phyloP scores from a whole-genome alignment of 1,140 invertebrate species.

The Megathymus violae region DNA sequence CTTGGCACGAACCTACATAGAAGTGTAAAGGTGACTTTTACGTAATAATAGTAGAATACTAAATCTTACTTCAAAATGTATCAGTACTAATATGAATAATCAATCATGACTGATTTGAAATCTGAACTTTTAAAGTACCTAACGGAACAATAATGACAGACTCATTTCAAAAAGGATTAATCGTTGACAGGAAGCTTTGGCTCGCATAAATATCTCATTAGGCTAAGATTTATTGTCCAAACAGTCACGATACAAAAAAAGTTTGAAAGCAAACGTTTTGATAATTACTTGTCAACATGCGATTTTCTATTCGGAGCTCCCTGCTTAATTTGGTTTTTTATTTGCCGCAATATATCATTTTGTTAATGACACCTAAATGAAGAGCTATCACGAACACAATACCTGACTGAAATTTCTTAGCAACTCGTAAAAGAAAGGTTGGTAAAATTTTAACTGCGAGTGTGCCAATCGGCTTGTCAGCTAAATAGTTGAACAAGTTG shows the following conservation, averaged over 20 bases:
- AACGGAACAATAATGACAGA: constrained; percentile 12
- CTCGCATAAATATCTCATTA: constrained; percentile 82
- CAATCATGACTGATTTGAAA: constrained; percentile 20
- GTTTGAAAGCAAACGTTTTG: constrained; percentile 65
- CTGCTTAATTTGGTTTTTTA: constrained; percentile 76
- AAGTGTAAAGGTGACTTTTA: no score
- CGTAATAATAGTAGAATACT: no score
- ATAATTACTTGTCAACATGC: constrained; percentile 82
- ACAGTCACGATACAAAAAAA: constrained; percentile 78
- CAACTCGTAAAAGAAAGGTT: constrained; percentile 45
- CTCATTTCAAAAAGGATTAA: constrained; percentile 65
- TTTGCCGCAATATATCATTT: constrained; percentile 77
- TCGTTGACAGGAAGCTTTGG: constrained; percentile 63
- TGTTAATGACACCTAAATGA: constrained; percentile 76
- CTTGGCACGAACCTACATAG: no score
- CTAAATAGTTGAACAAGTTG: neutral
- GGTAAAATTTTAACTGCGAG: constrained; percentile 45
- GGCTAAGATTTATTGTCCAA: constrained; percentile 74
- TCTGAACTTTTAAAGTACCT: constrained; percentile 16
- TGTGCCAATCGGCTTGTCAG: constrained; percentile 30
- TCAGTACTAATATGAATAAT: constrained; percentile 2
- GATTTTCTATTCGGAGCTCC: constrained; percentile 74
- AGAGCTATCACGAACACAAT: constrained; percentile 66
- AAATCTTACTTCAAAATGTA: no score
- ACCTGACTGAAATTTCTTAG: constrained; percentile 36